phyloP scores from a whole-genome alignment of 2,113 vertebrate species.

The Myanophis thanlyinensis region DNA sequence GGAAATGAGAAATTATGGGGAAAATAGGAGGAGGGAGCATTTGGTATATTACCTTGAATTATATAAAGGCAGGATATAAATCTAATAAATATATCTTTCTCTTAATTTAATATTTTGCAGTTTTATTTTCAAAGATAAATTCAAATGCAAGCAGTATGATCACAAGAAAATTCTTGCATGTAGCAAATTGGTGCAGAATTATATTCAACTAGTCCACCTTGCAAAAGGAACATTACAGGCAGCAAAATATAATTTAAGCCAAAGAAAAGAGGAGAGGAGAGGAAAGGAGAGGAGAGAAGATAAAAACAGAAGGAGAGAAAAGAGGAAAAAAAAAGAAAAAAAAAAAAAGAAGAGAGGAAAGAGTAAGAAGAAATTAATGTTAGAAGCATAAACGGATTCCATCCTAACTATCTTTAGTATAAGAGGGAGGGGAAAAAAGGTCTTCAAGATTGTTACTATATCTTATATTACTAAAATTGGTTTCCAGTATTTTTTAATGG shows the following conservation, averaged over 20 bases:
- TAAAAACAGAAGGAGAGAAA: no score
- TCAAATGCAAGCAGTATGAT: background rate
- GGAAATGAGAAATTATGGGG: background rate
- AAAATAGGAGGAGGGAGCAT: background rate
- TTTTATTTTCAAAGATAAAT: background rate
- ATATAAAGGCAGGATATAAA: background rate
- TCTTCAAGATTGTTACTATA: background rate
- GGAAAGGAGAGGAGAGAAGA: no score
- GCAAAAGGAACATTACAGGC: background rate
- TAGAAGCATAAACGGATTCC: background rate
- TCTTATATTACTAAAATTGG: background rate
- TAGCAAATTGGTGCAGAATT: background rate
- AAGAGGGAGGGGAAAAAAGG: background rate
- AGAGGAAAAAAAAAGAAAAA: no score
- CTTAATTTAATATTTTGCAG: background rate
- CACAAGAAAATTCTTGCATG: background rate
- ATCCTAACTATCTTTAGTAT: background rate
- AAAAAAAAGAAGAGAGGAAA: no score
- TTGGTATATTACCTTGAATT: background rate
- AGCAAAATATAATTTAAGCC: background rate
- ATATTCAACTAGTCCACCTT: background rate
- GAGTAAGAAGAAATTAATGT: background rate
- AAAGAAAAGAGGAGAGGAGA: background rate
- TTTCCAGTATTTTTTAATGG: background rate
- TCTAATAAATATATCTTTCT: background rate